Base-by-base conservation (phyloP, 2,113 vertebrate species). In the Isurus oxyrinchus region DNA sequence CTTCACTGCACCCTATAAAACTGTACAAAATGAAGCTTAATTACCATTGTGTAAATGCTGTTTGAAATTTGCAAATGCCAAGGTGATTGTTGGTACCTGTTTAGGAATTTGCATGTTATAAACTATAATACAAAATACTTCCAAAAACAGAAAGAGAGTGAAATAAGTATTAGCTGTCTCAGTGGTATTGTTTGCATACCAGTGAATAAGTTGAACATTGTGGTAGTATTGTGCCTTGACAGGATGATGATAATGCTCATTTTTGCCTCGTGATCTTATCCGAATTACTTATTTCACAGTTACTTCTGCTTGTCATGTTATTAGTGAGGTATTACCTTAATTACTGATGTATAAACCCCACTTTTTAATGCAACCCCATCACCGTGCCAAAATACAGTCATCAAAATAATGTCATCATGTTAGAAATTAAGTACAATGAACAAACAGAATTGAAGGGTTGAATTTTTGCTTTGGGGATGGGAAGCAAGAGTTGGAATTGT, bases 61-160 rank as follows among this genome's bases (percentile, higher is more conserved):
- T 5, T 53, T 95, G 27, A 72, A 95, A 72, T 95, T 95, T 72
- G 44, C 94, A 69, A 53, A 23, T 95, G 40, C 94, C 94, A 95
- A 95, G 94, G 35, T 95, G 63, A 53, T 95, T 95, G n/a, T 95
- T 53, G 44, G 27, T 55, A 95, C 67, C 66, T 49, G 44, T 72
- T 69, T 67, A 44, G 40, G 40, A 19, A 55, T 53, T 49, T 76
- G 40, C 67, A 35, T 95, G 49, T 19, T 72, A 11, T 53, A 76
- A 72, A 55, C 44, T 49, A 95, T 49, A 69, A 69, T 72, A 95
- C 72, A 67, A 72, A 55, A 72, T 72, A 27, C 13, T 1, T 76
- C 67, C 67, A 95, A 72, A 76, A 49, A 95, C 11, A 53, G 25
- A 72, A 49, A 72, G 66, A 53, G 66, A 59, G 57, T 35, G 31